Base-by-base conservation (phyloP, 2,113 vertebrate genomes). In the Carassius auratus region DNA sequence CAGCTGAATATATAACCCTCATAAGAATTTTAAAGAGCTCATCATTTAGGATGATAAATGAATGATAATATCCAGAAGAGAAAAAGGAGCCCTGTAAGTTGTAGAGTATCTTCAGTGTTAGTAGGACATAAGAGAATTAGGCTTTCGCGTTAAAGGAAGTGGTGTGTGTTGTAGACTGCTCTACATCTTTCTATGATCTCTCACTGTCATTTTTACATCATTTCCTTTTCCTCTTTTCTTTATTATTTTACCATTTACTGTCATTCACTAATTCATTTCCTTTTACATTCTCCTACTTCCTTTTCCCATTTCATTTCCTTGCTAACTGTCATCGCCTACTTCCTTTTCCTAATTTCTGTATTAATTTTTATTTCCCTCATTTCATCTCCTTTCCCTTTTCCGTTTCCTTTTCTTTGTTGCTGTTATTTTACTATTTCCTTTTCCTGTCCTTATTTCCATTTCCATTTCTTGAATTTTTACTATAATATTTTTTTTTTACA, bases 1-100 rank as follows among this genome's bases (percentile, higher is more conserved):
- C 89, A 90, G 91, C 90, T 86, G 90, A 78, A 85, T 80, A 82
- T 50, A 76, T 21, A 9, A 50, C 75, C 79, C 64, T 68, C 64
- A 71, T 85, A 79, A 55, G 14, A 79, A 62, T 78, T 85, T 76
- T 80, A 84, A 57, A 62, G 48, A 42, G 80, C 42, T n/a, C 74
- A 79, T 83, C 69, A 55, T 19, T 78, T 26, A 74, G 76, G 57
- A 79, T 71, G 61, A 42, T 62, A 66, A 79, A 57, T 73, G 38
- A 73, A 64, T 57, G 45, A 78, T 74, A 26, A 8, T 42, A 42
- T 85, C n/a, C 38, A 79, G 36, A 8, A 79, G 76, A 79, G 21
- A 77, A 59, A 76, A n/a, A 55, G 26, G 15, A 55, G 15, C 75
- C 30, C 30, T 78, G 30, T 61, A 78, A 17, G 76, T 38, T 78